phyloP scores from a whole-genome alignment of 2,888 invertebrate species.

The Augochlorella aurata region DNA sequence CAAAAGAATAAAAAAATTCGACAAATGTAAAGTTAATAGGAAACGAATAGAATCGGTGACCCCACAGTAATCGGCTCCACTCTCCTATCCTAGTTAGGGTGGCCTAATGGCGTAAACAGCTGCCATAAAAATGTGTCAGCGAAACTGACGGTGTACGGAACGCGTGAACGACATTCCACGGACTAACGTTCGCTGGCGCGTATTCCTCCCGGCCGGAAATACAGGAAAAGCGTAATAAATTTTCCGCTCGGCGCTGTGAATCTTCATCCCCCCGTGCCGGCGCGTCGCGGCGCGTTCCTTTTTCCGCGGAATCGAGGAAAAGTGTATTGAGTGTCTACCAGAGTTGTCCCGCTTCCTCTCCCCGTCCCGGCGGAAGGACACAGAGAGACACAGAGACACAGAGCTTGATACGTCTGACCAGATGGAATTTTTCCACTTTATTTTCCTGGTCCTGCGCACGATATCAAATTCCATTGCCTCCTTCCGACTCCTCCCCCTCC shows the following conservation, averaged over 20 bases:
- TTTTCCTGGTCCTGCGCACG: slow-evolving; percentile 67
- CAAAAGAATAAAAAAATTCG: too few species aligned
- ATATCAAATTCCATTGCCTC: slow-evolving; percentile 75
- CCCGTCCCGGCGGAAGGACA: slow-evolving; percentile 23
- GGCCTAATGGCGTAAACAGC: background rate
- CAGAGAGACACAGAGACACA: slow-evolving; percentile 28
- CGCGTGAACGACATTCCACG: background rate
- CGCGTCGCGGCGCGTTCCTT: slow-evolving; percentile 22
- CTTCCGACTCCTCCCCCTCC: slow-evolving; percentile 14
- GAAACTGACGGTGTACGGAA: background rate
- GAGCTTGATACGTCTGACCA: slow-evolving; percentile 66
- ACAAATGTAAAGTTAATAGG: too few species aligned
- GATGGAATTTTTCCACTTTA: slow-evolving; percentile 77
- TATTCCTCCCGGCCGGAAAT: slow-evolving; percentile 36
- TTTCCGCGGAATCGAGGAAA: slow-evolving; percentile 47
- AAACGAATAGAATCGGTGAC: too few species aligned
- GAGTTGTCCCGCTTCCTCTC: slow-evolving; percentile 49
- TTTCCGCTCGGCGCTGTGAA: slow-evolving; percentile 37
- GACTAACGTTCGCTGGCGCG: background rate
- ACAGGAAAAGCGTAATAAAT: slow-evolving; percentile 47
- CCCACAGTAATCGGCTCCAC: too few species aligned
- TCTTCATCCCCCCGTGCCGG: slow-evolving; percentile 28
- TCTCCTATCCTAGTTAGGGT: background rate
- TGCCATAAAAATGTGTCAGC: background rate
- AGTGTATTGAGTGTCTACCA: slow-evolving; percentile 55